These are phyloP conservation scores for Malthinus seriepunctatus DNA, from an alignment of 2,888 invertebrate species.

Conservation along the genomic window DNA sequence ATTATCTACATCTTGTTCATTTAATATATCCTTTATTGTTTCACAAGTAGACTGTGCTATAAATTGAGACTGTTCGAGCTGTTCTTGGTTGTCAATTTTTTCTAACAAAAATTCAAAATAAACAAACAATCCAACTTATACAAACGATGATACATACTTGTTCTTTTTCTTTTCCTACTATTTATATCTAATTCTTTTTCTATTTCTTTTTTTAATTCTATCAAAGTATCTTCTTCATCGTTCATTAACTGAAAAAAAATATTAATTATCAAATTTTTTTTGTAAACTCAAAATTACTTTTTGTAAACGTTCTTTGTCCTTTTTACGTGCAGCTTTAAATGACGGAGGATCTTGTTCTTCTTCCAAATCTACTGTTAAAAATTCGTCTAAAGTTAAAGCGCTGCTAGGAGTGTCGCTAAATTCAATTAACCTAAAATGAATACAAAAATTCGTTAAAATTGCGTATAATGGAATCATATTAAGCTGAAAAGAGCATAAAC, in stretches of 20 bases:
- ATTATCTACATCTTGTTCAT: slow-evolving; percentile 43
- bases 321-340: slow-evolving; percentile 87
- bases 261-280: slow-evolving; percentile 27
- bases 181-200: slow-evolving; percentile 78
- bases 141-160: no score
- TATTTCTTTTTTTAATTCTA: slow-evolving; percentile 83
- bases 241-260: slow-evolving; percentile 51
- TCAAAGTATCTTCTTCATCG: slow-evolving; percentile 68
- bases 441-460: neutral
- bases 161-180: slow-evolving; percentile 49
- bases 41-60: slow-evolving; percentile 56
- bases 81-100: slow-evolving; percentile 9
- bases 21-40: slow-evolving; percentile 53
- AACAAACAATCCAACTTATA: neutral
- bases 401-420: slow-evolving; percentile 98
- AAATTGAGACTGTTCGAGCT: slow-evolving; percentile 42
- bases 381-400: slow-evolving; percentile 92
- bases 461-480: no score
- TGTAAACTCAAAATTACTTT: slow-evolving; percentile 60
- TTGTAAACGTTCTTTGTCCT: slow-evolving; percentile 82
- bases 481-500: no score
- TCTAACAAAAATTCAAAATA: neutral
- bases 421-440: slow-evolving; percentile 71
- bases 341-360: slow-evolving; percentile 96
- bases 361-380: slow-evolving; percentile 94